Evolutionary conservation across 2,797 vertebrate species (phyloP), one percentile per base, ranked within the genome.

Genomic region (Neosilurus hyrtlii): DNA sequence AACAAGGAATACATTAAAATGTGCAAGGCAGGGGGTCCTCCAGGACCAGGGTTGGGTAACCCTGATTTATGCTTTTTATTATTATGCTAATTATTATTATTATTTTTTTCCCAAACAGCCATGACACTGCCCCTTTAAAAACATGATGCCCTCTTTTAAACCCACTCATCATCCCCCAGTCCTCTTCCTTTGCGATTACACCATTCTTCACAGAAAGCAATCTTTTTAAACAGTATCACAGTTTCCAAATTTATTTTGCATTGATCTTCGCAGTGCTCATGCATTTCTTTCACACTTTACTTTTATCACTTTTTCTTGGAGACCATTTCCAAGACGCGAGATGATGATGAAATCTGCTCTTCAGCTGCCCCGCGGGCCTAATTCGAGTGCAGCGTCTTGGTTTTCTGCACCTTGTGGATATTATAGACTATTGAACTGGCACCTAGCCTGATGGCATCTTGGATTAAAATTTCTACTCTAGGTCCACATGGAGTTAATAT

Each of bases 181-280:
- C 18, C 79, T 59, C 26, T 37, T 80, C 83, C 52, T 80, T 63
- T 85, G 77, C 72, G 74, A 52, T 57, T 63, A 52, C 73, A 62
- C 81, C 70, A 43, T 74, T 89, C 84, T 80, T 82, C 81, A 85
- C 78, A 81, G 80, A 82, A 85, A 73, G 75, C 83, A 86, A 78
- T 88, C 84, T 86, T 87, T 83, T 87, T 81, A 35, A 61, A 86
- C 71, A 72, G 72, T 67, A 83, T 80, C 83, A 67, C 81, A 11
- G 49, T 84, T 83, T 82, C 83, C 78, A 86, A 79, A 85, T 67
- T 54, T 86, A 73, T 82, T 86, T 86, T 81, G 73, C 81, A 85
- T 86, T 86, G 81, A 82, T 81, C 68, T 84, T 77, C 18, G 30
- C 68, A 43, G 59, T 73, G 30, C 66, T 15, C 66, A 18, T 56